A percentile compares a stretch with the other conserved stretches of the same genome.
Evolutionary conservation across 2,797 vertebrate genomes (phyloP).

Genomic region (Phataginus tetradactyla): DNA sequence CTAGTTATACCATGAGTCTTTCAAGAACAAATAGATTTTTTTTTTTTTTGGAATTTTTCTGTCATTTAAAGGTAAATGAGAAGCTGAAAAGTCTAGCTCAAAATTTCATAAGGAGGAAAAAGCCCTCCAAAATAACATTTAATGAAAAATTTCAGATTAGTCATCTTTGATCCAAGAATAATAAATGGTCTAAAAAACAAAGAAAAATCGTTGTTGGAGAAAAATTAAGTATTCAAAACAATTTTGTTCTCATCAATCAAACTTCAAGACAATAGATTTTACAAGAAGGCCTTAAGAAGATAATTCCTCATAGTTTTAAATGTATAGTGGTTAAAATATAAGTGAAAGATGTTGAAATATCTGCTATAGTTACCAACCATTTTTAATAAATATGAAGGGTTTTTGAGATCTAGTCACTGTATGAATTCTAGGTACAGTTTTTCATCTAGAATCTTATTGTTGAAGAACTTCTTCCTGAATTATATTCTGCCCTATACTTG

Average conservation of each 20-base stretch:
- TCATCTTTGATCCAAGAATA: not conserved
- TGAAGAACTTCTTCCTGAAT: not conserved
- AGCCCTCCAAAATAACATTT: not conserved
- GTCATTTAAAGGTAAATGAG: not conserved
- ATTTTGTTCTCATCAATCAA: not conserved
- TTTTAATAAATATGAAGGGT: slow-evolving; percentile 28
- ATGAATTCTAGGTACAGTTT: not conserved
- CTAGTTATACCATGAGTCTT: not conserved
- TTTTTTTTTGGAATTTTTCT: not conserved
- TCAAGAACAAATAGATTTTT: not conserved
- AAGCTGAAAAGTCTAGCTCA: not conserved
- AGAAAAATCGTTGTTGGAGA: not conserved
- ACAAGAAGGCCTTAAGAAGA: not conserved
- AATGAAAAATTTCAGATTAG: not conserved
- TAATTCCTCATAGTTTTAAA: not conserved
- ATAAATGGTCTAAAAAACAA: not conserved
- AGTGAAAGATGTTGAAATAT: slow-evolving; percentile 6
- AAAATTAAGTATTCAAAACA: slow-evolving; percentile 21
- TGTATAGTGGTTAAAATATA: not conserved
- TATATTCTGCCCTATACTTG: not conserved
- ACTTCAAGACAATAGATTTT: not conserved
- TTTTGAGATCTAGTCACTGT: not conserved
- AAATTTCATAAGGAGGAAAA: not conserved
- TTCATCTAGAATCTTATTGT: not conserved
- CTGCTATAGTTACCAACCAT: not conserved